Base-by-base conservation (phyloP, 2,113 vertebrate genomes). In the Microtus ochrogaster region DNA sequence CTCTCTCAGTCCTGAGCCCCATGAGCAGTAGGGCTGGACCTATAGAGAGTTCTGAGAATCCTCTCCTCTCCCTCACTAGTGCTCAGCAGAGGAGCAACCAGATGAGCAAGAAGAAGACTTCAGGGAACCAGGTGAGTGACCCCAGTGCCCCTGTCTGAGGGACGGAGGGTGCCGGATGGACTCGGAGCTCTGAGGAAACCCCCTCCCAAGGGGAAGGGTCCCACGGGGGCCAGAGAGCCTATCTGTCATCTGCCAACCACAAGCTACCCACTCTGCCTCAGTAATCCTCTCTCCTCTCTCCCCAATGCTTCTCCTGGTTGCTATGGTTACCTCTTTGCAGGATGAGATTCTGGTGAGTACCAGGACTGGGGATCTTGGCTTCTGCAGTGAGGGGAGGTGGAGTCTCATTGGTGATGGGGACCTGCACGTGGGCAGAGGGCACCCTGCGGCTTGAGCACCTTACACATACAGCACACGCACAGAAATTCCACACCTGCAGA, bases 81-180 rank as follows among this genome's bases (percentile, higher is more conserved):
- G 99, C 99, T 97, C 99, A 99, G 98, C 99, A 99, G 98, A 99
- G 99, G 97, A 99, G 99, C 98, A 99, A 96, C 98, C 99, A 99
- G 98, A 99, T 99, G 98, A 99, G 96, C 98, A 99, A 99, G 99
- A 99, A 99, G 98, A 99, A 99, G 96, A 98, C 99, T 72, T 98
- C 99, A 65, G 99, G 99, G 89, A 99, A 99, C 97, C 99, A 99
- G 99, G 99, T 99, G 99, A 97, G 98, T 68, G 52, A 39, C 68
- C 55, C 73, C 68, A 14, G 68, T 3, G 55, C 55, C 90, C 92
- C 92, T 78, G 94, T 90, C 95, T 30, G 33, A 97, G 96, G 97
- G 96, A 96, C 92, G 94, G 74, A 97, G 96, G 97, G 94, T 92
- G 61, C 93, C 21, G 0, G 83, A 94, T 4, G 94, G 94, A 97